Base-by-base conservation (phyloP, 2,888 invertebrate genomes). In the Apamea epomidion region DNA sequence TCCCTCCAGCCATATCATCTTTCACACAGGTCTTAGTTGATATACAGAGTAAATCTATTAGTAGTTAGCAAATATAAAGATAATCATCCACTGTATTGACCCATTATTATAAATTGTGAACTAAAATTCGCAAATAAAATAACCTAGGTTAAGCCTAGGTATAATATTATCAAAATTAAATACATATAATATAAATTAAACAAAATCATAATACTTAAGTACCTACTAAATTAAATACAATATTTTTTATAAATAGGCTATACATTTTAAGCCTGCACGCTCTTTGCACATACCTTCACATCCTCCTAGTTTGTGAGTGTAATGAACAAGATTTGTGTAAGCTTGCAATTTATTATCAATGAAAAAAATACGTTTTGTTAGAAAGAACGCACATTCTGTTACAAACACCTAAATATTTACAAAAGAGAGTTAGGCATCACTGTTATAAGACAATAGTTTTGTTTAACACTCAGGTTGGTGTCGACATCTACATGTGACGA, bases 401-500 rank as follows among this genome's bases (percentile, higher is more conserved):
- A 91, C 74, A 81, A 82, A 76, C 73, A 67, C 82, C 82, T 87
- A 80, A 71, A 85, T 85, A 87, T 84, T 85, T 88, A 86, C 83
- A 81, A 79, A 67, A 67, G 82, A 80, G 58, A 80, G 88, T 92
- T 92, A 92, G 91, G 90, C 81, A 91, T 78, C 73, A 74, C 72
- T 87, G 86, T 90, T 90, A 89, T 76, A 67, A 25, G 65, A 89
- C 85, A 85, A 85, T 48, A 84, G 71, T 70, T 79, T 78, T 79
- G 85, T 89, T 89, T 84, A 89, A 90, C 90, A 91, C 79, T 85
- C 76, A 87, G 75, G 75, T 72, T 76, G 81, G 86, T 88, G 86
- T 86, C 78, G 85, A 91, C 87, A 89, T 80, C 74, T 91, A 93
- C 91, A 93, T 91, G 92, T 89, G 89, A 92, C 88, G 86, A 83